Evolutionary conservation across 2,888 invertebrate species (phyloP), one percentile per base, ranked within the genome.

Genomic region (Polymixis flavicincta): DNA sequence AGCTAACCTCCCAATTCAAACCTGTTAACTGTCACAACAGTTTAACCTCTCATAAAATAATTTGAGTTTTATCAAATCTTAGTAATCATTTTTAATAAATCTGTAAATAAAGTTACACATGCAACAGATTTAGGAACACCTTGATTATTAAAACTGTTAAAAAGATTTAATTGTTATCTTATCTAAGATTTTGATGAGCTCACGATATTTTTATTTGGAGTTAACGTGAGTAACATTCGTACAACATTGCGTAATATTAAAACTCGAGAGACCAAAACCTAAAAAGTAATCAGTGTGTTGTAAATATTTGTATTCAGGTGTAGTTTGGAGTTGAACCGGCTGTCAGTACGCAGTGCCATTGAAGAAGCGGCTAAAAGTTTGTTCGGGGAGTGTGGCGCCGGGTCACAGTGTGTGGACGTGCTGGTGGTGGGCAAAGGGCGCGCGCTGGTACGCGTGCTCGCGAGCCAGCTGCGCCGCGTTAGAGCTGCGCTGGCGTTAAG

Each of bases 131-230:
- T n/a, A 59, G 0, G 22, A 45, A 60, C 9, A 17, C 32, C 6
- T 32, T 80, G 4, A 57, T 79, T 52, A 25, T 25, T 71, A 11
- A 32, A n/a, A 45, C 13, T 37, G n/a, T 68, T 11, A 17, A 8
- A 22, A 52, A 28, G 52, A 28, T 42, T 28, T 8, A n/a, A 17
- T 67, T 37, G 25, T 50, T 52, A 57, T 68, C 13, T 0, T 19
- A 32, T 0, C 22, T 50, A 50, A 72, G 22, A 32, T 72, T 79
- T 87, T 85, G 64, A 91, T 91, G 91, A 80, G 78, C 77, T 74
- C 84, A 70, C 90, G 85, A 45, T 93, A 93, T 85, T 93, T 93
- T 83, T 95, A 95, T 78, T 86, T 95, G 77, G 90, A 92, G 69
- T 80, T 94, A 63, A 91, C 94, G 95, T 95, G 85, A 95, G 95